These are phyloP conservation scores for Acanthaster planci DNA, from an alignment of 35 echinoderm and acorn worm species.

Conservation along the genomic window DNA sequence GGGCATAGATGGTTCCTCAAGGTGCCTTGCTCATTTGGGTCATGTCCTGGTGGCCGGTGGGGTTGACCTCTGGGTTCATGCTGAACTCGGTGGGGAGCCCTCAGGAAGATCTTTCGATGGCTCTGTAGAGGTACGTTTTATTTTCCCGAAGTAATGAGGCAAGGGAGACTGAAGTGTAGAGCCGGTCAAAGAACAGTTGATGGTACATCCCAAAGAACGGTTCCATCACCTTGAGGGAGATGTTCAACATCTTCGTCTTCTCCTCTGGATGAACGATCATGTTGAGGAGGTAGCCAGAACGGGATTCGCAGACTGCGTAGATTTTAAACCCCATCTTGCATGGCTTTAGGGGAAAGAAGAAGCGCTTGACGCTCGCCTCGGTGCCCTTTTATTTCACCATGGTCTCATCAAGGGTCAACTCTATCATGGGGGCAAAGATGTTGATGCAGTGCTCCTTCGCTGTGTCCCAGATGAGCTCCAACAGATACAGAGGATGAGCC, in stretches of 20 bases:
- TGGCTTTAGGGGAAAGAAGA: background rate
- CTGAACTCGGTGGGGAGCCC: background rate
- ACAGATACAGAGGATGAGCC: background rate
- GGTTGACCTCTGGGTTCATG: background rate
- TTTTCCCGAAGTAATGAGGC: background rate
- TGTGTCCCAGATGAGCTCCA: background rate
- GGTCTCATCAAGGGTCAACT: background rate
- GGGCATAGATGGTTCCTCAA: background rate
- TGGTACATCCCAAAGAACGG: slow-evolving; percentile 14
- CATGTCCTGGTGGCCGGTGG: background rate
- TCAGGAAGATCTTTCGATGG: background rate
- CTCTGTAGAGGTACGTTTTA: slow-evolving; percentile 4
- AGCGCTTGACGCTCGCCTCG: background rate
- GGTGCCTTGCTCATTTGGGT: background rate
- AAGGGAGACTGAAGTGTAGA: background rate
- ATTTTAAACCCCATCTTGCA: slow-evolving; percentile 12
- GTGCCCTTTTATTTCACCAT: slow-evolving; percentile 6
- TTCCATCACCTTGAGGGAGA: background rate
- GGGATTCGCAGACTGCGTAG: background rate
- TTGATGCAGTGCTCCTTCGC: background rate
- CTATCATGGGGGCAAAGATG: background rate
- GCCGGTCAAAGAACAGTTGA: background rate
- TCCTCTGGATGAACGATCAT: background rate
- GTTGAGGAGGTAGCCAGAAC: slow-evolving; percentile 5
- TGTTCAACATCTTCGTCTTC: background rate